Evolutionary conservation across 2,113 vertebrate species (phyloP).

Genomic region (Dipodomys stephensi): DNA sequence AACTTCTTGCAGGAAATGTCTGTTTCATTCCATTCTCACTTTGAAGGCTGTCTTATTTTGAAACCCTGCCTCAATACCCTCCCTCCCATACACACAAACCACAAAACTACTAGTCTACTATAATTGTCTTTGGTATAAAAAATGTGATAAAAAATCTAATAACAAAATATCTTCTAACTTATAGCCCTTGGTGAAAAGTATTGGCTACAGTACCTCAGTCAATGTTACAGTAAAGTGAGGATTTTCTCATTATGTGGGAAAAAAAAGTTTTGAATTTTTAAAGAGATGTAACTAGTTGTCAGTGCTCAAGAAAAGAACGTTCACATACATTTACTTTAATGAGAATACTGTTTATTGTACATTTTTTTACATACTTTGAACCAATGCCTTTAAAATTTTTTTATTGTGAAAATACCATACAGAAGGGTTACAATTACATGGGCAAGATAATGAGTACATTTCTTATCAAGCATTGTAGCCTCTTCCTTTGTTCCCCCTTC

Average conservation of each 20-base stretch:
- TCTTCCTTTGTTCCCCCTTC: too few relatives aligned
- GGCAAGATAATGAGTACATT: too few relatives aligned
- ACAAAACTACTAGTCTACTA: neutral
- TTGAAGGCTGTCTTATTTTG: neutral
- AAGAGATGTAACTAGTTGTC: neutral
- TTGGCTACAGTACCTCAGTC: neutral
- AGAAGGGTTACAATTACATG: too few relatives aligned
- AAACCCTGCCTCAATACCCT: too few relatives aligned
- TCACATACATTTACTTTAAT: constrained; percentile 11
- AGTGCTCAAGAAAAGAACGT: constrained; percentile 12
- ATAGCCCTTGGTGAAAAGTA: neutral
- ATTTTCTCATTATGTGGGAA: constrained; percentile 25
- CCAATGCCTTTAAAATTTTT: constrained; percentile 57
- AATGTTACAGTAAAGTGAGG: too few relatives aligned
- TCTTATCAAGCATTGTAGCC: too few relatives aligned
- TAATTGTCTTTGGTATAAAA: constrained; percentile 20
- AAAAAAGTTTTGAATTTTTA: constrained; percentile 43
- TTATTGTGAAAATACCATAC: too few relatives aligned
- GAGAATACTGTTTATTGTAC: constrained; percentile 23
- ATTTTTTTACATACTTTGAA: constrained; percentile 52
- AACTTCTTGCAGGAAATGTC: neutral
- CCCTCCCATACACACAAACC: too few relatives aligned
- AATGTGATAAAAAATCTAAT: neutral
- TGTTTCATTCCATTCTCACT: neutral
- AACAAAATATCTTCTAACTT: constrained; percentile 12